phyloP scores from a whole-genome alignment of 2,113 vertebrate genomes.

The Ictalurus furcatus region DNA sequence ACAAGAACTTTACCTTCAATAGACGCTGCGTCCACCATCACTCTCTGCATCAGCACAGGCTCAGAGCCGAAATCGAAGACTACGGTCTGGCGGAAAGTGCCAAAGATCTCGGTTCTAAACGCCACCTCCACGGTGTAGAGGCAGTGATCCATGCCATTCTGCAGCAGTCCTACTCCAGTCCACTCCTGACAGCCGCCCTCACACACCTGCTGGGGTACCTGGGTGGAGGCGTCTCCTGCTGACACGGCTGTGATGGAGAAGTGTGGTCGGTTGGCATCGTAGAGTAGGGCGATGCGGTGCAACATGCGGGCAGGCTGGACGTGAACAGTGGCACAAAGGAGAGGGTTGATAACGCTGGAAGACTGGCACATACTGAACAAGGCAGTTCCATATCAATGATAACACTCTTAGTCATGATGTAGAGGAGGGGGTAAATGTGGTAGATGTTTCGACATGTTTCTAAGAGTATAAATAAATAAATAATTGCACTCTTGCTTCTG shows the following conservation, averaged over 20 bases:
- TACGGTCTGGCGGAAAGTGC: constrained; percentile 96
- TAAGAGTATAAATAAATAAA: not conserved
- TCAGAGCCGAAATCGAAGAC: constrained; percentile 98
- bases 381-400: not conserved
- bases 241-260: constrained; percentile 93
- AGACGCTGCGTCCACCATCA: constrained; percentile 98
- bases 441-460: not conserved
- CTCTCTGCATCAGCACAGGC: constrained; percentile 96
- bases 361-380: not conserved
- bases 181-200: constrained; percentile 92
- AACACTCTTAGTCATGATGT: not conserved
- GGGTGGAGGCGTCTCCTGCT: constrained; percentile 80
- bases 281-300: constrained; percentile 91
- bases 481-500: not conserved
- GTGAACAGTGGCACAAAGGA: constrained; percentile 29
- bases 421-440: not conserved
- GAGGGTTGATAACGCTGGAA: not conserved
- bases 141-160: constrained; percentile 94
- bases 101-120: constrained; percentile 98
- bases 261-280: constrained; percentile 96
- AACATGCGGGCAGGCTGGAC: constrained; percentile 89
- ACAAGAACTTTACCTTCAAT: constrained; percentile 84
- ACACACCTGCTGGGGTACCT: constrained; percentile 84
- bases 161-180: constrained; percentile 81
- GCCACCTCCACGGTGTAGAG: constrained; percentile 91